Base-by-base conservation (phyloP, 2,888 invertebrate genomes). In the Drosophila maculinotata region DNA sequence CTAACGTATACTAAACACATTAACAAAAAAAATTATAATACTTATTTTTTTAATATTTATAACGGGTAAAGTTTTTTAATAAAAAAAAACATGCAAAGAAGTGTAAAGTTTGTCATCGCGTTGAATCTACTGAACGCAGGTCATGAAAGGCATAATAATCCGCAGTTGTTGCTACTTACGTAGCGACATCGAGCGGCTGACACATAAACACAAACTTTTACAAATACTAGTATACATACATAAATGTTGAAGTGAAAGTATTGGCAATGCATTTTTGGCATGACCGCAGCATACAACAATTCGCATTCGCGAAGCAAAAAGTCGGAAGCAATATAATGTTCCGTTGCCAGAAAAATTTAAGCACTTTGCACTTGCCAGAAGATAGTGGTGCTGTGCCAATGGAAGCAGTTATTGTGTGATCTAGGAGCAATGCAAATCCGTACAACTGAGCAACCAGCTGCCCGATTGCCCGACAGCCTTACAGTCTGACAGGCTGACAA, bases 251-350 rank as follows among this genome's bases (percentile, higher is more conserved):
- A 49, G 63, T 48, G 74, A 79, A 62, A 76, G 72, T 57, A 69
- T 75, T 79, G 76, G 70, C 65, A 65, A 17, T 52, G 52, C 49
- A 70, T 42, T 73, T 67, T 73, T 73, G 78, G 64, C 65, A 54
- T 48, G 41, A 58, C 44, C 45, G 47, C 67, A 54, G 75, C 56
- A 65, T 66, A 30, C 10, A 53, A 63, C 36, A 41, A 44, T 35
- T 52, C 41, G 41, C 48, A 63, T 58, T 45, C 58, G 41, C 38
- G 39, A 62, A 51, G 52, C 36, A 39, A 79, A 84, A 80, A 76
- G 54, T 78, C 76, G 84, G 79, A 87, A 83, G 81, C 76, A 70
- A 84, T 82, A 79, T 87, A 88, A 85, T 88, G 88, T 89, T 89
- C 80, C 80, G 68, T 62, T 88, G 88, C 83, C 89, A 89, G 76